phyloP scores from a whole-genome alignment of 2,797 vertebrate genomes.

The Macrochelys suwanniensis region DNA sequence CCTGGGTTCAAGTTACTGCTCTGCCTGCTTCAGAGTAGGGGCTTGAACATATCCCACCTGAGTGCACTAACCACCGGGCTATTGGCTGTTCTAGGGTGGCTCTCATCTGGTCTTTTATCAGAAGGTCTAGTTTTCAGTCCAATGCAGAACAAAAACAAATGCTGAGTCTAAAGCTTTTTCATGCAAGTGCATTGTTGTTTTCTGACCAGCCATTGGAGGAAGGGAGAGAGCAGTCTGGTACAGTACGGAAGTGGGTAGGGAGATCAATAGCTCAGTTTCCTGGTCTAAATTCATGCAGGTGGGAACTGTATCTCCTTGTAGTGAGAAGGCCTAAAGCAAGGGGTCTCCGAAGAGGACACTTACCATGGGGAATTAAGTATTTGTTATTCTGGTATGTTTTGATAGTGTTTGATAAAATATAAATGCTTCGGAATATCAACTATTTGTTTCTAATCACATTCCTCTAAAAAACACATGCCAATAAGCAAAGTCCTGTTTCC shows the following conservation, averaged over 20 bases:
- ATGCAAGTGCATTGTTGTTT: neutral
- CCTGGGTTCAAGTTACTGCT: neutral
- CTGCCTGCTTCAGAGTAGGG: neutral
- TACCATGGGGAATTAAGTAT: neutral
- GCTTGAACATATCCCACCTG: neutral
- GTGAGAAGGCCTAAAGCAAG: neutral
- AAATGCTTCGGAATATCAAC: neutral
- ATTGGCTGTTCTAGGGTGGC: neutral
- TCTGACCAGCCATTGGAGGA: neutral
- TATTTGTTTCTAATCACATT: constrained; percentile 11
- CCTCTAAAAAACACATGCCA: neutral
- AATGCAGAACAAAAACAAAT: neutral
- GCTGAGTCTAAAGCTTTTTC: neutral
- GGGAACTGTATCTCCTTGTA: rapidly evolving
- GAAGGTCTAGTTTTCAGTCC: neutral
- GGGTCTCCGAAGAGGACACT: neutral
- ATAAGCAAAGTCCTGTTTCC: constrained; percentile 20
- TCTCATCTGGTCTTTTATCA: neutral
- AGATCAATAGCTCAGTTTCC: neutral
- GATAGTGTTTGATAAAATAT: neutral
- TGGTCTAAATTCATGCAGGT: neutral
- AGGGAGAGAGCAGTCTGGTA: neutral
- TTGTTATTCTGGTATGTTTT: constrained; percentile 1
- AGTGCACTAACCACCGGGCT: neutral
- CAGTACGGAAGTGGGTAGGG: neutral